Percentiles rank a stretch among this genome's conserved stretches.
Evolutionary conservation across 2,888 invertebrate genomes (phyloP).

Genomic region (Brenthis daphne): DNA sequence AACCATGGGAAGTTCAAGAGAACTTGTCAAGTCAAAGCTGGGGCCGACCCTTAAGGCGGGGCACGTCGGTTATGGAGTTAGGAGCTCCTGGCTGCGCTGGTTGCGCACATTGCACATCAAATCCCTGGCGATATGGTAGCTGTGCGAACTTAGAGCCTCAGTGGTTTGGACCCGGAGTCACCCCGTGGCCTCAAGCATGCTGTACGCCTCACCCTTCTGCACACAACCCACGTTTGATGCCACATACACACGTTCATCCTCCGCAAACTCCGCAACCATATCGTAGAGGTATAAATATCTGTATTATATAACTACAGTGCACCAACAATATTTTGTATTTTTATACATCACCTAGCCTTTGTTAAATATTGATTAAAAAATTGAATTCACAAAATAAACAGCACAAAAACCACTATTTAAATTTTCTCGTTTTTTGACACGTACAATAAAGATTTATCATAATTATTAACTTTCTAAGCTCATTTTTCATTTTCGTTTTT

Average conservation of each 20-base stretch:
- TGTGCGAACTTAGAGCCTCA: slow-evolving; percentile 71
- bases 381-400: background rate
- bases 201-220: slow-evolving; percentile 49
- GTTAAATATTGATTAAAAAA: background rate
- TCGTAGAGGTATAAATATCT: slow-evolving; percentile 57
- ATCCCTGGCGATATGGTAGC: slow-evolving; percentile 73
- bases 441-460: too few species aligned
- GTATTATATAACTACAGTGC: background rate
- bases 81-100: slow-evolving; percentile 48
- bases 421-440: too few species aligned
- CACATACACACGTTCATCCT: slow-evolving; percentile 52
- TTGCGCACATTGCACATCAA: slow-evolving; percentile 49
- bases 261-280: slow-evolving; percentile 69
- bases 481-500: too few species aligned
- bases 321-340: background rate
- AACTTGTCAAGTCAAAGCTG: slow-evolving; percentile 53
- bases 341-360: background rate
- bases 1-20: slow-evolving; percentile 62
- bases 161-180: slow-evolving; percentile 46
- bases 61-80: slow-evolving; percentile 70
- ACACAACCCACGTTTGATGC: slow-evolving; percentile 43
- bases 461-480: too few species aligned
- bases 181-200: slow-evolving; percentile 48
- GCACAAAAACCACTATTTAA: too few species aligned
- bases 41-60: slow-evolving; percentile 67